Evolutionary conservation across 92 coral and sea anemone genomes (phyloP), one percentile per base, ranked within the genome.

Genomic region (Zoanthus gigantus): DNA sequence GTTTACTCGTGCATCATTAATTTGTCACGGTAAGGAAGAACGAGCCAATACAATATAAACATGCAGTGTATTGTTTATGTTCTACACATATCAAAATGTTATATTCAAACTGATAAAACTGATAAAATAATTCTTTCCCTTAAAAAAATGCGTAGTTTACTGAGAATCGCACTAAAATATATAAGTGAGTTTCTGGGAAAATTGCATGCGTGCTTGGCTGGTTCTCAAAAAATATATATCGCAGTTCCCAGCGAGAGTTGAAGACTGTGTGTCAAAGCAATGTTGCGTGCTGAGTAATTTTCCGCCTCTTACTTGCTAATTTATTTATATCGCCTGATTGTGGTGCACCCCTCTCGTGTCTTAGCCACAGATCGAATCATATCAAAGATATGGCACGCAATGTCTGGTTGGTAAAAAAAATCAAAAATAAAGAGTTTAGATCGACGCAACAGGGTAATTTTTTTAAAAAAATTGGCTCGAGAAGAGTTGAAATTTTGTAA

Each of bases 281-380:
- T 2, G 23, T 79, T 79, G 84, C 84, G 84, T 79, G 84, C 84
- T 79, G 84, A 16, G 72, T 32, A 31, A 79, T 61, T 60, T 72
- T 37, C 28, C 54, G 54, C 30, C 66, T 18, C 58, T 46, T 18
- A 42, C 23, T 66, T 46, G 74, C 73, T 81, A 81, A 81, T 81
- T 81, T 81, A 81, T 81, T 81, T 18, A 81, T 81, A 71, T 48
- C 85, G 12, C 44, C 63, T 7, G 75, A 46, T 81, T 69, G 74
- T 9, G 74, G 74, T 34, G 46, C 15, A 29, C 42, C 23, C 85
- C 85, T 45, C 74, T 81, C 74, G 74, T 81, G 47, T 81, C 46
- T 7, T 18, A 58, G 85, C 85, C 85, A 66, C 85, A 81, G 71
- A 79, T 15, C 42, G 29, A 45, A 12, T 81, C 45, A 45, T 15